These are phyloP conservation scores for Halcyon badia DNA, from an alignment of 2,797 vertebrate species.

Conservation along the genomic window DNA sequence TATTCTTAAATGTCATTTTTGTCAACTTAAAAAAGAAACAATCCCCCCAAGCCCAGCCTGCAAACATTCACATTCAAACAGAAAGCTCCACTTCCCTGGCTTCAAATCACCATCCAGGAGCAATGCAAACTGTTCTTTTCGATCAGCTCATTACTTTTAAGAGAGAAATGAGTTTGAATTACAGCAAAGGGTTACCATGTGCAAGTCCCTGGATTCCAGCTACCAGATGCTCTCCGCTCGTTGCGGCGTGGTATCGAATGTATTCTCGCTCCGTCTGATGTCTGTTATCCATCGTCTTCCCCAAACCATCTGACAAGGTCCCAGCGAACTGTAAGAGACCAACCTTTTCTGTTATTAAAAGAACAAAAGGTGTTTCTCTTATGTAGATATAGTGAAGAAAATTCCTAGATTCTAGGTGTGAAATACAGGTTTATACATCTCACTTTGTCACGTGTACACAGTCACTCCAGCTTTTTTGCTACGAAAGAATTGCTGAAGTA, in stretches of 20 bases:
- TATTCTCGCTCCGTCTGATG: constrained; percentile 96
- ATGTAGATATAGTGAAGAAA: not conserved
- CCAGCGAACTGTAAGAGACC: constrained; percentile 89
- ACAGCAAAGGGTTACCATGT: constrained; percentile 84
- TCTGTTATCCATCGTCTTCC: constrained; percentile 97
- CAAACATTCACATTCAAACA: not conserved
- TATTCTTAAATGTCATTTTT: not conserved
- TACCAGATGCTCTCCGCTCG: constrained; percentile 95
- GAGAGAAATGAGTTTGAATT: not conserved
- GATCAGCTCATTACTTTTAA: not conserved
- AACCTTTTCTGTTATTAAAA: not conserved
- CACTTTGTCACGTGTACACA: not conserved
- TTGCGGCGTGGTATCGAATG: constrained; percentile 94
- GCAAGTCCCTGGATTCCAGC: constrained; percentile 97
- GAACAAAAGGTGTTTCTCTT: not conserved
- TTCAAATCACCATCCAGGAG: not conserved
- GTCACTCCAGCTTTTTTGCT: not conserved
- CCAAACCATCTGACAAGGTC: constrained; percentile 94
- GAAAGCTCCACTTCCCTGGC: not conserved
- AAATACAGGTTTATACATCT: not conserved
- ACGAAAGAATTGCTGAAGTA: not conserved
- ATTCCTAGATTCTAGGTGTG: not conserved
- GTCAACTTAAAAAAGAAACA: not conserved
- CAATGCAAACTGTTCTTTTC: not conserved
- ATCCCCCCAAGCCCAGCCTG: rapidly evolving